Conservation (phyloP, 2,113 vertebrate species). For the Heterocephalus glaber region DNA sequence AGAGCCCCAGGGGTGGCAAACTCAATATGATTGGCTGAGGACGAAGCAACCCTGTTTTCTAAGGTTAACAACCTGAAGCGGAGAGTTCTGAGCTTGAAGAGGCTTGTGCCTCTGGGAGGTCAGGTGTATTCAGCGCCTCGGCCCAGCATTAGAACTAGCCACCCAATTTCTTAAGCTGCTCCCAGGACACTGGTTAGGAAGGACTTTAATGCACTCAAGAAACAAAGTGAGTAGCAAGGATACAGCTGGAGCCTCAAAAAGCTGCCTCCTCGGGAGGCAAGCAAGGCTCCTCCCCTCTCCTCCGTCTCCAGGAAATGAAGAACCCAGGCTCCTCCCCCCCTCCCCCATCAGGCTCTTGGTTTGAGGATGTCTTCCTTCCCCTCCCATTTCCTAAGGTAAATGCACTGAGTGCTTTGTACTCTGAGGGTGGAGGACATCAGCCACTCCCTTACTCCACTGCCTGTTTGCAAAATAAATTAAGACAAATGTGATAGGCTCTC, state of each 20-base stretch:
- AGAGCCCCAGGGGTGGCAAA: rapidly evolving
- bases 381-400: not conserved
- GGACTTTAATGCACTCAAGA: not conserved
- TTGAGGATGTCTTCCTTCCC: constrained; percentile 31
- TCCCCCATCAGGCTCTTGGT: not conserved
- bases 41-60: not conserved
- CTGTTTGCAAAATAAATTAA: constrained; percentile 44
- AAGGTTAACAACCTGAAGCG: constrained; percentile 55
- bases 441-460: not conserved
- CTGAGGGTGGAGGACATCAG: not conserved
- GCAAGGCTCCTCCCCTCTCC: not conserved
- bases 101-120: not conserved
- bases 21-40: constrained; percentile 10
- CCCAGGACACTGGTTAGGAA: constrained; percentile 66
- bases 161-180: constrained; percentile 34
- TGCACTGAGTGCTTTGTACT: not conserved
- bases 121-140: not conserved
- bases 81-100: not conserved
- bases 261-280: not conserved
- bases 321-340: not conserved
- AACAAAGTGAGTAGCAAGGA: constrained; percentile 53
- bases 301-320: constrained; percentile 23
- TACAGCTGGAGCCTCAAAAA: not conserved
- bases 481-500: not conserved
- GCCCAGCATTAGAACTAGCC: not conserved